These are phyloP conservation scores for Cryptoblepharus egeriae DNA, from an alignment of 2,797 vertebrate species.

Conservation along the genomic window DNA sequence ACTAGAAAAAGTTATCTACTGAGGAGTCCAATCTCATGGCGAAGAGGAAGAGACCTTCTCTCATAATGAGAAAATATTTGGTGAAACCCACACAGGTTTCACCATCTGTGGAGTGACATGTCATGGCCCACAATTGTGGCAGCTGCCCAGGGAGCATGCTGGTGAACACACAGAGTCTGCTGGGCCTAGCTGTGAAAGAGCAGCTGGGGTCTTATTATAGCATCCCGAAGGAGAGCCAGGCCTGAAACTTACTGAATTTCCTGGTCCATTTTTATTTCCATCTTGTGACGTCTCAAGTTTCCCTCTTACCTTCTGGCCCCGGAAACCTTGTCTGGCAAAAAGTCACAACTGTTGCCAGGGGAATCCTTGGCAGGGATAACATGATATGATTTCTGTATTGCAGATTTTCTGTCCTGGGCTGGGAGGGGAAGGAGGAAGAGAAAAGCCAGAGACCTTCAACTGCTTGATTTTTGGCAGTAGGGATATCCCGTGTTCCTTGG, in stretches of 20 bases:
- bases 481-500: too few relatives aligned
- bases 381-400: too few relatives aligned
- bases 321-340: background rate
- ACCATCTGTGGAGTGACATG: background rate
- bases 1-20: too few relatives aligned
- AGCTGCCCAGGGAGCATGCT: background rate
- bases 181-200: background rate
- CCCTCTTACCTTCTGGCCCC: accelerated
- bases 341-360: background rate
- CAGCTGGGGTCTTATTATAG: constrained; percentile 72
- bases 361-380: background rate
- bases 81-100: too few relatives aligned
- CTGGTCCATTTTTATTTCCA: constrained; percentile 45
- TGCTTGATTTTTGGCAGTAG: too few relatives aligned
- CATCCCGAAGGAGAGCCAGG: background rate
- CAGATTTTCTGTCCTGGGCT: too few relatives aligned
- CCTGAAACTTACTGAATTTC: constrained; percentile 38
- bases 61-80: too few relatives aligned
- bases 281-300: background rate
- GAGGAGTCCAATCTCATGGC: too few relatives aligned
- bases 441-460: too few relatives aligned
- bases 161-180: background rate
- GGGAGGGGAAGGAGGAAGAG: too few relatives aligned
- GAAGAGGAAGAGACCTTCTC: too few relatives aligned
- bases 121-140: background rate